Conservation (phyloP, 1,140 invertebrate genomes). For the Tribolium castaneum region DNA sequence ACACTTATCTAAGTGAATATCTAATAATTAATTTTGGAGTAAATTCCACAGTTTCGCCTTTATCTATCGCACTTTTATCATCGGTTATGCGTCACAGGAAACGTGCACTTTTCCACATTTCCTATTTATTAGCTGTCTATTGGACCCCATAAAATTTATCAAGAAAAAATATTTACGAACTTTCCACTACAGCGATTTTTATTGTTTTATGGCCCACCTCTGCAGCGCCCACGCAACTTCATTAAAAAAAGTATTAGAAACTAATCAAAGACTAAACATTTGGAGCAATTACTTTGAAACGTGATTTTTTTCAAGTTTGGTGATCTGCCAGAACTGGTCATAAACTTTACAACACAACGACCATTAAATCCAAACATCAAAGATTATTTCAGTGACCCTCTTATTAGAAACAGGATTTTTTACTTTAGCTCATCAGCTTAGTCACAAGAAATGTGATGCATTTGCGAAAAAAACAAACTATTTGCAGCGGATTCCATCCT, state of each 20-base stretch:
- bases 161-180: background rate
- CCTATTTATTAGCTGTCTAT: background rate
- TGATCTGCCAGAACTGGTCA: background rate
- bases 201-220: background rate
- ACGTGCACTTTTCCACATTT: constrained; percentile 4
- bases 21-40: too few species aligned
- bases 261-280: background rate
- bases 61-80: background rate
- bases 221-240: background rate
- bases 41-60: background rate
- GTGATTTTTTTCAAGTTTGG: background rate
- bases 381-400: too few species aligned
- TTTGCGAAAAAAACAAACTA: background rate
- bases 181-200: background rate
- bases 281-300: background rate
- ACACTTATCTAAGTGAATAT: too few species aligned
- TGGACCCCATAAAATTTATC: background rate
- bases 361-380: too few species aligned
- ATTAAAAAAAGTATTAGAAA: background rate
- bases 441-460: background rate
- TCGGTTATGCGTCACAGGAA: background rate
- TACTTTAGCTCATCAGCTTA: background rate
- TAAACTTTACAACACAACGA: background rate
- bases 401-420: background rate
- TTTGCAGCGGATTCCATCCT: background rate